A percentile compares a stretch with the other conserved stretches of the same genome.
Evolutionary conservation across 1,140 invertebrate species (phyloP).

Genomic region (Dendroctonus valens): DNA sequence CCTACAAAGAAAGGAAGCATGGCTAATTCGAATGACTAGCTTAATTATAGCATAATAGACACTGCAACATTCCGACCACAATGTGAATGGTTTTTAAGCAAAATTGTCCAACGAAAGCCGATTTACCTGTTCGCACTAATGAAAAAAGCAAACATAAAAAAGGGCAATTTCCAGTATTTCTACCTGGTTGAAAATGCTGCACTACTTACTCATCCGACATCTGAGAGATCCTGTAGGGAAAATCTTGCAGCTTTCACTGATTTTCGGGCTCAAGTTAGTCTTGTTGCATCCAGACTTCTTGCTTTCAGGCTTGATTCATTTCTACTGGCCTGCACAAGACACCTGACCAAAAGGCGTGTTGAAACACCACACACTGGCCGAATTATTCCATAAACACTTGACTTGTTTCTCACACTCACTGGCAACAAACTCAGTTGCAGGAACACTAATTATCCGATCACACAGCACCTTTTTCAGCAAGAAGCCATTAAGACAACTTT

Average conservation of each 20-base stretch:
- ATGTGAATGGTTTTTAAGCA: background rate
- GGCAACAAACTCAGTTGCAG: background rate
- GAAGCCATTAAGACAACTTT: conserved; percentile 34
- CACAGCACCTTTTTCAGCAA: conserved; percentile 27
- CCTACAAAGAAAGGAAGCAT: conserved; percentile 28
- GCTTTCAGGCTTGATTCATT: conserved; percentile 21
- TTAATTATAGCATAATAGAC: conserved; percentile 23
- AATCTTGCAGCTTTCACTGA: too few relatives aligned
- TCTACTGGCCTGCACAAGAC: conserved; percentile 19
- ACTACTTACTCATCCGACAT: too few relatives aligned
- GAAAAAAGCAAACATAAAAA: too few relatives aligned
- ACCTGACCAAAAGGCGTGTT: conserved; percentile 23
- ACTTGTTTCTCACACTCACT: conserved; percentile 1
- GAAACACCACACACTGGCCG: conserved; percentile 15
- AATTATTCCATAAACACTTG: conserved; percentile 16
- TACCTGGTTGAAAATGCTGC: too few relatives aligned
- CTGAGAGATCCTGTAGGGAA: too few relatives aligned
- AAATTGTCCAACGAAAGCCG: too few relatives aligned
- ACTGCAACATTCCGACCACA: background rate
- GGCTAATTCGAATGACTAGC: conserved; percentile 4
- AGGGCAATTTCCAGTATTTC: too few relatives aligned
- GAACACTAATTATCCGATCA: conserved; percentile 20
- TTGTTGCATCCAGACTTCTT: conserved; percentile 4
- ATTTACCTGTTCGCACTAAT: too few relatives aligned
- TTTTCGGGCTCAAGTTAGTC: background rate